Base-by-base conservation (phyloP, 2,797 vertebrate genomes). In the Sciurus carolinensis region DNA sequence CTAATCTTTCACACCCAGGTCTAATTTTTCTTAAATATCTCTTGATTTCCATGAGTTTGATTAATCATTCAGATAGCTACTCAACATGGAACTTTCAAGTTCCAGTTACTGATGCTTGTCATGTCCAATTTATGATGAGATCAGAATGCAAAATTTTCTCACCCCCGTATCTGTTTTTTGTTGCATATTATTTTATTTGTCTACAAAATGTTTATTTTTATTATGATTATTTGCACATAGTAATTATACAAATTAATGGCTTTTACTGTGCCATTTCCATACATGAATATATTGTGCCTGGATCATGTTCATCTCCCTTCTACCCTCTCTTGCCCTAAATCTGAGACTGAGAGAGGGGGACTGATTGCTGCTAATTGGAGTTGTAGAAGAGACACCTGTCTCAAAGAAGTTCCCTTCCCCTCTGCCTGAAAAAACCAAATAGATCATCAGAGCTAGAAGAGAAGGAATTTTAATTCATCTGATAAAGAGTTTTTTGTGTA, bases 21-120 rank as follows among this genome's bases (percentile, higher is more conserved):
- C 54, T 69, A 54, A 59, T 88, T 90, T 94, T 82, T 95, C 76
- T 76, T 87, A n/a, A 44, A 8, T 50, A 72, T 73, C 17, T 83
- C 77, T 89, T 92, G 66, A 67, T 59, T 90, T 85, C 39, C 54
- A 71, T 42, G 54, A 54, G 52, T 72, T 72, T 94, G 67, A 76
- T 76, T 95, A 92, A 22, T 30, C 4, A 54, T 50, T 80, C 76
- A 85, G 47, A 42, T 42, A 87, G 54, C 71, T n/a, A 26, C 12
- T 33, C 42, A 82, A 24, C 30, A 1, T 76, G 42, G 42, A 76
- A 57, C 73, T 72, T 87, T 36, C 5, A 64, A 71, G 30, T 82
- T 67, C 57, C 11, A n/a, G 36, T 76, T 76, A 52, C 22, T 81
- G 14, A n/a, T 44, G 87, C 71, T 91, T 81, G 9, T 87, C 84